These are phyloP conservation scores for Etheostoma nigrum DNA, from an alignment of 2,797 vertebrate genomes.

Conservation along the genomic window DNA sequence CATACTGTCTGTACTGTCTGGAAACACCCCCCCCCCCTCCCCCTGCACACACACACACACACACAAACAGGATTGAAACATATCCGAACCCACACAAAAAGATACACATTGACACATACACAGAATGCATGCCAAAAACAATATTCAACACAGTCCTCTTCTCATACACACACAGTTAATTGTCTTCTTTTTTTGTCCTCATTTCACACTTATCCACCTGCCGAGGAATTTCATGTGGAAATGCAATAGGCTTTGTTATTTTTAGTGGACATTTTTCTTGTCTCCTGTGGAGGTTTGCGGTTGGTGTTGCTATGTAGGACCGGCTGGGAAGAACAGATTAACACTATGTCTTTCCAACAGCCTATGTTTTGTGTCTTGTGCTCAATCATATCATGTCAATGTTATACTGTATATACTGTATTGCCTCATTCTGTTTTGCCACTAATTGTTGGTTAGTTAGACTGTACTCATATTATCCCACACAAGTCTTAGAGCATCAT, in stretches of 20 bases:
- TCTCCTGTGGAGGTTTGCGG: conserved; percentile 16
- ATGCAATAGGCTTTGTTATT: background rate
- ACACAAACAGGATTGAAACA: conserved; percentile 24
- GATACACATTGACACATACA: conserved; percentile 6
- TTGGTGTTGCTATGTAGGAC: conserved; percentile 15
- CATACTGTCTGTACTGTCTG: conserved; percentile 5
- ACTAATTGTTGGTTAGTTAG: background rate
- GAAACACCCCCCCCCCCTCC: background rate
- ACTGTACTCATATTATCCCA: background rate
- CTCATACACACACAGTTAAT: conserved; percentile 1
- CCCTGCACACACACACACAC: background rate
- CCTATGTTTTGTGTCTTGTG: conserved; percentile 1
- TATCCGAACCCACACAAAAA: conserved; percentile 32
- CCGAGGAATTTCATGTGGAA: conserved; percentile 7
- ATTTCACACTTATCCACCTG: conserved; percentile 27
- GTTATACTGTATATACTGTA: background rate
- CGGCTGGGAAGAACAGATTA: conserved; percentile 4
- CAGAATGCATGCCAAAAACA: conserved; percentile 18
- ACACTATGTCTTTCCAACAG: background rate
- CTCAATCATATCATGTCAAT: background rate
- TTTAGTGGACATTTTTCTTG: background rate
- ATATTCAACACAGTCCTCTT: conserved; percentile 1
- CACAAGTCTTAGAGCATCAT: background rate
- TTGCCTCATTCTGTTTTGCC: conserved; percentile 11
- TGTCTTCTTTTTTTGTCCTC: conserved; percentile 4